Evolutionary conservation across 2,888 invertebrate genomes (phyloP), one percentile per base, ranked within the genome.

Genomic region (Epinotia bilunana): DNA sequence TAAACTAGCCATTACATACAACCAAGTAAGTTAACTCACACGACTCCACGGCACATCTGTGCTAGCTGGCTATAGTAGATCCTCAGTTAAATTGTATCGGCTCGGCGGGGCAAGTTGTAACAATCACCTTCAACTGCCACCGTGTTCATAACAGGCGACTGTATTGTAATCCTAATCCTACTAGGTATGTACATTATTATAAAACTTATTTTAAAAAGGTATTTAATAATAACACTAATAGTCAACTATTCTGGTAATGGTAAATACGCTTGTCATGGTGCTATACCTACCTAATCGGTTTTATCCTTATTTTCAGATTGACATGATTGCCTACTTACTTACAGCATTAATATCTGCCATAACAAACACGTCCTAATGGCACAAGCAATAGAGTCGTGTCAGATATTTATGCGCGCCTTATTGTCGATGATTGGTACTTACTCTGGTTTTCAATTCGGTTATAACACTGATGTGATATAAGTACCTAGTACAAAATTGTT

Each of bases 81-180:
- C 84, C 83, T 79, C 82, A 83, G 84, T 85, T 84, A 86, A 87
- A 84, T 84, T 83, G 85, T 86, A 84, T 85, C 81, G 80, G 82
- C 78, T 78, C 80, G 80, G 81, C 77, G 78, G 79, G 78, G 77
- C 73, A 85, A 86, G 82, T 84, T 87, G 84, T 72, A 69, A 76
- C 73, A 73, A 77, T 71, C 75, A 69, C 69, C 67, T 68, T 73
- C 70, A 63, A 76, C 68, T 72, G 71, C 55, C 72, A 28, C 23
- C 49, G 72, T 58, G 76, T 73, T 74, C 76, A 71, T 28, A 70
- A 63, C 53, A 20, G 33, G 65, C 43, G 53, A 72, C 71, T 68
- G 39, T 49, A 43, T 39, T 49, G 16, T 49, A 16, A 49, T 16
- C 13, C 46, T 49, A 16, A 49, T 16, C 13, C 46, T 13, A 46